A percentile compares a stretch with the other conserved stretches of the same genome.
Conservation (phyloP, 2,797 vertebrate species). For the Pseudopleuronectes americanus region DNA sequence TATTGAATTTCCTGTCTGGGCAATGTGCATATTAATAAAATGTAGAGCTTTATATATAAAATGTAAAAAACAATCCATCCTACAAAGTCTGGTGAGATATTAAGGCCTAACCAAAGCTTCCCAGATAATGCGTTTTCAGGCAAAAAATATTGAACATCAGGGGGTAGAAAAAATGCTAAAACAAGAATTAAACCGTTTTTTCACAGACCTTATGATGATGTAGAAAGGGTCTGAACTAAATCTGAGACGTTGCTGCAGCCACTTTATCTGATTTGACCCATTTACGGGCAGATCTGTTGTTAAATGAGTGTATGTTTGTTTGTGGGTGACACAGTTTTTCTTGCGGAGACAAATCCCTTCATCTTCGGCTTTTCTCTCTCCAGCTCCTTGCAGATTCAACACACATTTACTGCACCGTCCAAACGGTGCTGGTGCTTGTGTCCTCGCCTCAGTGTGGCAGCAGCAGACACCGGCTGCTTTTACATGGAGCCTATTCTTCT, state of each 20-base stretch:
- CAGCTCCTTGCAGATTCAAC: conserved; percentile 36
- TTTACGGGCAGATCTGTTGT: conserved; percentile 24
- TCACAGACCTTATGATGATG: not conserved
- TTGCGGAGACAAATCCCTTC: conserved; percentile 24
- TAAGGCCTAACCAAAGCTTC: not conserved
- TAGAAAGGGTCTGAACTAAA: not conserved
- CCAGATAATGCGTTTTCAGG: not conserved
- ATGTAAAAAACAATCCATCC: not conserved
- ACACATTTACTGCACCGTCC: conserved; percentile 29
- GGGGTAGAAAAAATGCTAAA: not conserved
- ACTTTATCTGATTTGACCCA: conserved; percentile 4
- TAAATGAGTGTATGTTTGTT: conserved; percentile 19
- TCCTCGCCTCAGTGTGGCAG: conserved; percentile 28
- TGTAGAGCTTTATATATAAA: too few species aligned
- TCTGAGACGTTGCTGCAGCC: not conserved
- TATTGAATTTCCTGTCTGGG: too few species aligned
- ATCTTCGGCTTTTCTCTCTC: conserved; percentile 35
- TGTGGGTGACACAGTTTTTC: conserved; percentile 36
- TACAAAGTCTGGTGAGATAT: not conserved
- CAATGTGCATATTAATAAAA: too few species aligned
- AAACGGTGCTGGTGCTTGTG: not conserved
- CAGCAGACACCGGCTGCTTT: conserved; percentile 56
- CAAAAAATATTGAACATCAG: not conserved
- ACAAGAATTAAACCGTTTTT: not conserved
- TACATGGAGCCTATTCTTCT: conserved; percentile 47